A percentile compares a stretch with the other conserved stretches of the same genome.
phyloP scores from a whole-genome alignment of 1,140 invertebrate species.

The Akabosia matsudoensis region DNA sequence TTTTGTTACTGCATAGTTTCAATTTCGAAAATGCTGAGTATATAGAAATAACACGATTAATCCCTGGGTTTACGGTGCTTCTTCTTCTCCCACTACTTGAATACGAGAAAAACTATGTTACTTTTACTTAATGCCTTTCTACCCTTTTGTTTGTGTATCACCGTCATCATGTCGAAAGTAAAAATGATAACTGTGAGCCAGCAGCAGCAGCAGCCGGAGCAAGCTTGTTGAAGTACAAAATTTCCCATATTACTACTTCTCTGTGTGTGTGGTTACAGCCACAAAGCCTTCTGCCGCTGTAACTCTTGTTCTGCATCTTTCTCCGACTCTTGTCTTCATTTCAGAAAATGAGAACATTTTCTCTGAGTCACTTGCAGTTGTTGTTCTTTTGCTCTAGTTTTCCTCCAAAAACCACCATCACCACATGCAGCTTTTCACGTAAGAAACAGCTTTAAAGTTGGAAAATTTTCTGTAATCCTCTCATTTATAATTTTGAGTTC shows the following conservation, averaged over 20 bases:
- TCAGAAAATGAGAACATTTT: slow-evolving; percentile 3
- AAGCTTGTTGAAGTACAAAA: too few relatives aligned
- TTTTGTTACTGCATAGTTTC: too few relatives aligned
- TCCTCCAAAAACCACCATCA: neutral
- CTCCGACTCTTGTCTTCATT: neutral
- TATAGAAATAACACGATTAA: slow-evolving; percentile 3
- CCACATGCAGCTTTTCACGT: neutral
- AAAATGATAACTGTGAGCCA: neutral
- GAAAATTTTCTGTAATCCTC: slow-evolving; percentile 22
- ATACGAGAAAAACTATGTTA: neutral
- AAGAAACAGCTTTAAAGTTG: neutral
- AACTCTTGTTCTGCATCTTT: too few relatives aligned
- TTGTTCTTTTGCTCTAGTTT: neutral
- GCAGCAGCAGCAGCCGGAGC: neutral
- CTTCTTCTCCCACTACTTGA: neutral
- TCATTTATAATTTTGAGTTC: neutral
- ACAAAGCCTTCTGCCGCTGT: neutral
- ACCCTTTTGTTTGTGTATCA: neutral
- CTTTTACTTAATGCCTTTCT: neutral
- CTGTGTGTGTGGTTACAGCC: neutral
- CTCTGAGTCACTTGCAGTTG: slow-evolving; percentile 17
- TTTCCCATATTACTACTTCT: neutral
- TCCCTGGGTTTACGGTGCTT: neutral
- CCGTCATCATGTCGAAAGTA: neutral
- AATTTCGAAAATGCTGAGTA: neutral